Base-by-base conservation (phyloP, 2,797 vertebrate genomes). In the Merluccius polli region DNA sequence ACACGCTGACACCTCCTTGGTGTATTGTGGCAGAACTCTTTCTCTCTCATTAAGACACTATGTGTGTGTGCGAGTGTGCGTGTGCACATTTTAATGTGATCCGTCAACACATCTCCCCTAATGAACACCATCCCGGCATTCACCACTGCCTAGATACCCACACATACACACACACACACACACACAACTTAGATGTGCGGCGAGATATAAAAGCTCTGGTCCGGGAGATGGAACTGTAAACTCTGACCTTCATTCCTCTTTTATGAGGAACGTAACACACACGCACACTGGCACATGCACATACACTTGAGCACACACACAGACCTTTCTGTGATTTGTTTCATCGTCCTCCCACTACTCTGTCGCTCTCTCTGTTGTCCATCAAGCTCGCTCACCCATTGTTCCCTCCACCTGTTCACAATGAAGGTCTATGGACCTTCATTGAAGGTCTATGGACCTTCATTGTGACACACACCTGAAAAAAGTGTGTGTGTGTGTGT, bases 351-450 rank as follows among this genome's bases (percentile, higher is more conserved):
- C 44, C 18, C 1, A 72, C 74, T 69, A 35, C 82, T 69, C 27
- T 81, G 84, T 81, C 33, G 41, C 77, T 35, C 76, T 84, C 84
- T 87, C 82, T 81, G 83, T 84, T 78, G 38, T 11, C 59, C 59
- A 27, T 65, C 21, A n/a, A 9, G 59, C 24, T 8, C 24, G 24
- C 21, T 65, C 1, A n/a, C 8, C 21, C 21, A 27, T 65, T n/a
- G 24, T 65, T 9, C 8, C 24, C n/a, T 65, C 7, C 59, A 77
- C 80, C 87, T 71, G 41, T 44, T 44, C 41, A 44, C 41, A 44
- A 44, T 44, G 16, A 44, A 44, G 13, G 15, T 44, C 41, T 65
- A 65, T n/a, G 59, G 59, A 27, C 12, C 5, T 5, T 4, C 27
- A 27, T 65, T 27, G 16, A 44, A 44, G 13, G 15, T 44, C 41